A percentile compares a stretch with the other conserved stretches of the same genome.
Evolutionary conservation across 2,888 invertebrate genomes (phyloP).

Genomic region (Philaethria dido): DNA sequence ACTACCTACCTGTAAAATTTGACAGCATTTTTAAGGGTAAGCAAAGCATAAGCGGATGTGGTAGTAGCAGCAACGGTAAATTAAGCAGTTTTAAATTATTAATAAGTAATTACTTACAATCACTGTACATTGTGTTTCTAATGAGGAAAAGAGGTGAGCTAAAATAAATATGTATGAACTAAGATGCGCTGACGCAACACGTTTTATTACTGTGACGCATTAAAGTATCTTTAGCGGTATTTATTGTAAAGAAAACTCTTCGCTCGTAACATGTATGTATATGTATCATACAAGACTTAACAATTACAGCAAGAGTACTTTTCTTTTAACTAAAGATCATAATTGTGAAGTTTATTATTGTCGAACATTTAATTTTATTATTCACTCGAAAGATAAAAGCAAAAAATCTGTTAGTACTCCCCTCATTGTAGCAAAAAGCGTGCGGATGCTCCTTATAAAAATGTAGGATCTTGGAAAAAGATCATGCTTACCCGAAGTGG

Average conservation of each 20-base stretch:
- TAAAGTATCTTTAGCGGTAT: not conserved
- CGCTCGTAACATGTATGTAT: not conserved
- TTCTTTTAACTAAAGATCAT: slow-evolving; percentile 12
- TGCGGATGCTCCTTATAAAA: slow-evolving; percentile 78
- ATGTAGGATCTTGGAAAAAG: slow-evolving; percentile 81
- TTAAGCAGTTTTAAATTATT: not conserved
- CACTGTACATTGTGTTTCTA: not conserved
- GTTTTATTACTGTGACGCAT: not conserved
- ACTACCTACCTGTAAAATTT: too few species aligned
- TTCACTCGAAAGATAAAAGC: slow-evolving; percentile 36
- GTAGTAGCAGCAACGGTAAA: not conserved
- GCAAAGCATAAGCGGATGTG: too few species aligned
- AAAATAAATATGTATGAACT: not conserved
- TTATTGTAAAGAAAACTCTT: slow-evolving; percentile 2
- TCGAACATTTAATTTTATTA: slow-evolving; percentile 32
- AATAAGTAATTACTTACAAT: not conserved
- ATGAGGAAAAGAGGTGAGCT: not conserved
- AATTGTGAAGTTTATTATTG: slow-evolving; percentile 24
- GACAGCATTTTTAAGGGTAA: too few species aligned
- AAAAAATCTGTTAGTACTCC: slow-evolving; percentile 39
- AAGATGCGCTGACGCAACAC: slow-evolving; percentile 15
- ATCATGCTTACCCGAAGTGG: slow-evolving; percentile 72
- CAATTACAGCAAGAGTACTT: not conserved
- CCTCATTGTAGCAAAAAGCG: slow-evolving; percentile 43
- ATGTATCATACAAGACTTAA: slow-evolving; percentile 12